These are phyloP conservation scores for Rhopilema esculentum DNA, from an alignment of 30 jellyfish, hydroid and myxozoan genomes.

Conservation along the genomic window DNA sequence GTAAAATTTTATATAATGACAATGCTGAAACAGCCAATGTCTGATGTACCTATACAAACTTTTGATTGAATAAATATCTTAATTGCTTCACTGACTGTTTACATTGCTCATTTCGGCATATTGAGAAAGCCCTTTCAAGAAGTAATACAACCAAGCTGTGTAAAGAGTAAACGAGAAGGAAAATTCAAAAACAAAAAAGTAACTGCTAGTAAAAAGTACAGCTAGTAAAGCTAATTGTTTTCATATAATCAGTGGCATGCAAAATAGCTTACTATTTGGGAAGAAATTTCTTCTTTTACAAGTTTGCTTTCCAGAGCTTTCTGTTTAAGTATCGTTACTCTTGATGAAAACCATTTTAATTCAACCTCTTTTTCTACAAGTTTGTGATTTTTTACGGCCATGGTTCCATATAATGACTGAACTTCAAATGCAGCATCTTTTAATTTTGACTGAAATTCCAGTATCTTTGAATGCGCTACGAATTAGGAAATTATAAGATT, in stretches of 20 bases:
- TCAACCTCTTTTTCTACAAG: slow-evolving; percentile 68
- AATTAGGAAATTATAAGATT: neutral
- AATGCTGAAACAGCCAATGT: no score
- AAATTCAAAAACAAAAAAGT: no score
- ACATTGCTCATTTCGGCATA: no score
- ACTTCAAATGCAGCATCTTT: slow-evolving; percentile 66
- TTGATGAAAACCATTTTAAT: slow-evolving; percentile 68
- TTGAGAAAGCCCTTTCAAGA: no score
- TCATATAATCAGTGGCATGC: neutral
- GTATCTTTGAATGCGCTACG: slow-evolving; percentile 71
- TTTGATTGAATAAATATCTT: no score
- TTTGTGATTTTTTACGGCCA: slow-evolving; percentile 65
- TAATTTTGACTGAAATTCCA: slow-evolving; percentile 61
- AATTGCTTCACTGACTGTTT: no score
- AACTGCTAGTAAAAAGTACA: no score
- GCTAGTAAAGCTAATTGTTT: neutral
- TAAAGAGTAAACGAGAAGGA: no score
- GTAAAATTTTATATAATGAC: no score
- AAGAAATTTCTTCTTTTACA: slow-evolving; percentile 10
- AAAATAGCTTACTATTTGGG: slow-evolving; percentile 17
- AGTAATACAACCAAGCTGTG: no score
- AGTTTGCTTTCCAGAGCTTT: slow-evolving; percentile 13
- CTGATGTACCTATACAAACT: no score
- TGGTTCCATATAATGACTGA: slow-evolving; percentile 65
- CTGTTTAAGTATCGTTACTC: slow-evolving; percentile 31